Conservation (phyloP, 2,113 vertebrate genomes). For the Zosterops japonicus region DNA sequence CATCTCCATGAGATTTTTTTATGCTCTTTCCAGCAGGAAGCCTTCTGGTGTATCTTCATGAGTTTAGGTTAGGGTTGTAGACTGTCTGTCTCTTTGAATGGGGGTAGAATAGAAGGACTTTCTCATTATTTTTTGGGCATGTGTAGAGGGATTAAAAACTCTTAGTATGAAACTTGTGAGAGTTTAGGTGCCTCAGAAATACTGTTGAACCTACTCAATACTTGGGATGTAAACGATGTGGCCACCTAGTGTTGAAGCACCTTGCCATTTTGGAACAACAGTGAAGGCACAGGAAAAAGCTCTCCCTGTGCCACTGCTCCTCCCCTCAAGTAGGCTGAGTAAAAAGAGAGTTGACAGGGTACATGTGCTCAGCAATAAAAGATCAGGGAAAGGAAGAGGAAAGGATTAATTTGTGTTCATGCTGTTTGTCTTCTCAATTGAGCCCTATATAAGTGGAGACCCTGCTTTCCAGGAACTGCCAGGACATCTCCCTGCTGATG, state of each 20-base stretch:
- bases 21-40: background rate
- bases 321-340: accelerated
- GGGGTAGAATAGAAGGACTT: background rate
- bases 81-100: background rate
- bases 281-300: background rate
- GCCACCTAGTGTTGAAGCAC: slow-evolving; percentile 25
- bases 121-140: background rate
- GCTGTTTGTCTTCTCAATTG: background rate
- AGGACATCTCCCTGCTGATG: background rate
- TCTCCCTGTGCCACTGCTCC: background rate
- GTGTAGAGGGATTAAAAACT: background rate
- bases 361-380: background rate
- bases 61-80: background rate
- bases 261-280: background rate
- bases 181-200: background rate
- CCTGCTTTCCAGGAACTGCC: background rate
- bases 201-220: background rate
- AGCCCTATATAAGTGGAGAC: accelerated
- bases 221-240: background rate
- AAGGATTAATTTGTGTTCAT: background rate
- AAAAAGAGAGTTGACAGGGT: background rate
- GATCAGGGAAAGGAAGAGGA: background rate
- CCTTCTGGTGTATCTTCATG: background rate
- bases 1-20: background rate
- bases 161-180: background rate